A percentile compares a stretch with the other conserved stretches of the same genome.
Evolutionary conservation across 2,113 vertebrate species (phyloP).

Genomic region (Semnornis frantzii): DNA sequence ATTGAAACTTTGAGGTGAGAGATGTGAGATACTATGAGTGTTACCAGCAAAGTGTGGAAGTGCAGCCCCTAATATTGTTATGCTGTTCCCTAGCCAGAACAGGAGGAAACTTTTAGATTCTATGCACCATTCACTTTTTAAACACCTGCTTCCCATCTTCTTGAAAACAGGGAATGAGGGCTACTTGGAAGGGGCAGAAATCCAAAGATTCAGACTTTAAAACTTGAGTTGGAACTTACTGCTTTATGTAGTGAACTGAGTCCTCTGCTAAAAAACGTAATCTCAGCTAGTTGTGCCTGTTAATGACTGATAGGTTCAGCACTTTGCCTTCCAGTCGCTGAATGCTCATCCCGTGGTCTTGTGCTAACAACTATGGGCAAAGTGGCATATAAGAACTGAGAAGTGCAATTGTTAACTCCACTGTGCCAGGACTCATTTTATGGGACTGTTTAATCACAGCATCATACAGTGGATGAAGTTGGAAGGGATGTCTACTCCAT

Average conservation of each 20-base stretch:
- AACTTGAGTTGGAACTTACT: background rate
- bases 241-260: background rate
- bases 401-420: background rate
- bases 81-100: background rate
- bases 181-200: background rate
- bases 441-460: background rate
- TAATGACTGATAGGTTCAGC: background rate
- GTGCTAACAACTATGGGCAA: background rate
- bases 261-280: background rate
- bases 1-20: background rate
- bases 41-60: background rate
- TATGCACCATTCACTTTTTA: background rate
- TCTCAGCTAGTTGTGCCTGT: background rate
- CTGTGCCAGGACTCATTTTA: background rate
- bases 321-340: background rate
- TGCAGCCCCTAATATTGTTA: rapidly evolving
- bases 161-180: background rate
- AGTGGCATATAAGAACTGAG: background rate
- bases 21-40: background rate
- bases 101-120: background rate
- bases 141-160: background rate
- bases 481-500: background rate
- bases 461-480: background rate
- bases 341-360: background rate
- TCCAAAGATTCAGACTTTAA: background rate